Percentiles rank a stretch among this genome's conserved stretches.
phyloP scores from a whole-genome alignment of 1,140 invertebrate genomes.

The Galendromus occidentalis region DNA sequence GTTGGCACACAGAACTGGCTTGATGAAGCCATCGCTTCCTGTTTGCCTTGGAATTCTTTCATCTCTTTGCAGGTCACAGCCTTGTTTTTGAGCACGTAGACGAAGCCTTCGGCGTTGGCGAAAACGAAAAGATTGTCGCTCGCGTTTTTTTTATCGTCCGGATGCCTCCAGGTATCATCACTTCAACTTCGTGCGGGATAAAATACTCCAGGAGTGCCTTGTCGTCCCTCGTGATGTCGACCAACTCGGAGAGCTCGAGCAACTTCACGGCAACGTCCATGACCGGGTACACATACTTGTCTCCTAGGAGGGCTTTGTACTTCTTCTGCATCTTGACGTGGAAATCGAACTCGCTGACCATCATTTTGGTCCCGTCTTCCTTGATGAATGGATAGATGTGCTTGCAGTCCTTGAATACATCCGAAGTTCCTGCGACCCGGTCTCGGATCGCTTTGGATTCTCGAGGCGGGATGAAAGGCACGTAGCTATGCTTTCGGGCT shows the following conservation, averaged over 20 bases:
- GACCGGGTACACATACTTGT: constrained; percentile 43
- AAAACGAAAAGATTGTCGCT: constrained; percentile 36
- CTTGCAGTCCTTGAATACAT: constrained; percentile 43
- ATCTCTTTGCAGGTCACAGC: background rate
- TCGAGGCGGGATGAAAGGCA: constrained; percentile 33
- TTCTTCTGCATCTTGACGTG: constrained; percentile 16
- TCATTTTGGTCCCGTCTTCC: background rate
- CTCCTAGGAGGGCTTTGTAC: constrained; percentile 15
- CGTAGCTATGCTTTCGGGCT: background rate
- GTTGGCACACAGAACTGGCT: background rate
- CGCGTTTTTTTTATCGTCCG: constrained; percentile 25
- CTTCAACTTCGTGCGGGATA: constrained; percentile 17
- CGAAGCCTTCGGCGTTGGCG: constrained; percentile 12
- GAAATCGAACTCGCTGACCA: constrained; percentile 17
- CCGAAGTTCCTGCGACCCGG: constrained; percentile 23
- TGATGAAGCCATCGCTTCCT: background rate
- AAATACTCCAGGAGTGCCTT: constrained; percentile 10
- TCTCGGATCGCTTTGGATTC: constrained; percentile 11
- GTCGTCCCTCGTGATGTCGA: constrained; percentile 37
- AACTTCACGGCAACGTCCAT: constrained; percentile 30
- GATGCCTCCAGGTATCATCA: constrained; percentile 16
- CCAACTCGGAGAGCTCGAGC: constrained; percentile 34
- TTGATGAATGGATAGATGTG: constrained; percentile 20
- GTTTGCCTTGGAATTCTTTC: background rate
- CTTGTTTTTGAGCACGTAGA: constrained; percentile 1